phyloP scores from a whole-genome alignment of 1,140 invertebrate genomes.

The Magallana gigas region DNA sequence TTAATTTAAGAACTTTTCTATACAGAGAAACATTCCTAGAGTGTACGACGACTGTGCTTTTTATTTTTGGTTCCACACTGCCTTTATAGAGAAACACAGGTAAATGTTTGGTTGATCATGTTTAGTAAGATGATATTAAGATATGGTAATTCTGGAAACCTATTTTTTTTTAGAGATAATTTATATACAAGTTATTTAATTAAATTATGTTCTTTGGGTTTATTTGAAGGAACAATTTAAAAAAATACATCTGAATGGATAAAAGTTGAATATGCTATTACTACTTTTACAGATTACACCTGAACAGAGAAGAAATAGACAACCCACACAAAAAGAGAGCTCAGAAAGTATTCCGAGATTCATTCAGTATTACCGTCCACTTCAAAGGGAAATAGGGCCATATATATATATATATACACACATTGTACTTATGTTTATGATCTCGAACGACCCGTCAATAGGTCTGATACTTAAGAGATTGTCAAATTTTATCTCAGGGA shows the following conservation, averaged over 20 bases:
- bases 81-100: conserved; percentile 80
- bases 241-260: neutral
- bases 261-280: neutral
- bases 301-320: conserved; percentile 80
- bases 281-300: conserved; percentile 72
- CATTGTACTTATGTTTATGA: too few species aligned
- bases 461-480: too few species aligned
- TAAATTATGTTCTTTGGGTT: neutral
- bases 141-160: neutral
- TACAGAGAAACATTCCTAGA: conserved; percentile 79
- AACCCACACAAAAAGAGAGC: conserved; percentile 82
- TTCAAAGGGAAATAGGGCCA: conserved; percentile 58
- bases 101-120: conserved; percentile 51
- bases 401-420: too few species aligned
- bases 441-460: too few species aligned
- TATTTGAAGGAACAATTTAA: neutral
- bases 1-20: neutral
- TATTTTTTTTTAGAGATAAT: neutral
- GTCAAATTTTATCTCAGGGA: too few species aligned
- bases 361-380: conserved; percentile 78
- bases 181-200: neutral
- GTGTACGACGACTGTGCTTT: conserved; percentile 82
- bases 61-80: conserved; percentile 83
- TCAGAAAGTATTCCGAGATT: conserved; percentile 78
- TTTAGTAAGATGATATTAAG: neutral